These are phyloP conservation scores for Lamellibrachia luymesi DNA, from an alignment of 1,140 invertebrate genomes.

Conservation along the genomic window DNA sequence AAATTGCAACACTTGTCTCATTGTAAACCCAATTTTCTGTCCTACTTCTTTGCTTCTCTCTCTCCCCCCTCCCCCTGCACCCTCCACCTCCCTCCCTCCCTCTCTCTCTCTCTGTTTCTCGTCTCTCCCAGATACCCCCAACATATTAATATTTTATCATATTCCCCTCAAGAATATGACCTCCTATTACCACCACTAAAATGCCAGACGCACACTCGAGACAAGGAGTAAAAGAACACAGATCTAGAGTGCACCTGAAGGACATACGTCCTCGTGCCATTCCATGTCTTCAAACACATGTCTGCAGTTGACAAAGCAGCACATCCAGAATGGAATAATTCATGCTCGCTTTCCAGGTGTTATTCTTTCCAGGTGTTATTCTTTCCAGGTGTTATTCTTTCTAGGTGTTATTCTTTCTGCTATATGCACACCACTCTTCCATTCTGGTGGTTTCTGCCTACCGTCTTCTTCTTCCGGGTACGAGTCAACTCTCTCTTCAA, in stretches of 20 bases:
- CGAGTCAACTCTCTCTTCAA: no score
- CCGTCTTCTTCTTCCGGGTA: no score
- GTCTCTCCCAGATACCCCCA: no score
- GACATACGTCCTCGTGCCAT: not conserved
- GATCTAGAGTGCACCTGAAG: no score
- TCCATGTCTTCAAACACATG: not conserved
- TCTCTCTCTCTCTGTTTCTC: no score
- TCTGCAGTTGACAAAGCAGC: not conserved
- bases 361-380: not conserved
- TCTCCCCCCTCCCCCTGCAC: no score
- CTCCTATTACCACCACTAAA: not conserved
- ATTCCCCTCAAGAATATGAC: no score
- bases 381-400: no score
- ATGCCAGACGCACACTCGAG: not conserved
- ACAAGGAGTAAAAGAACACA: not conserved
- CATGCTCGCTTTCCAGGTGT: not conserved
- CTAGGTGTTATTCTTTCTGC: no score
- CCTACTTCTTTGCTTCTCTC: not conserved
- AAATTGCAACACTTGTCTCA: not conserved
- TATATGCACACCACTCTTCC: no score
- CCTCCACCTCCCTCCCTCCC: no score
- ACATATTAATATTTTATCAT: not conserved
- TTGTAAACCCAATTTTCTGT: not conserved
- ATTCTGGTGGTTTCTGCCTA: no score
- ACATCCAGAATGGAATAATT: not conserved